Evolutionary conservation across 2,797 vertebrate genomes (phyloP), one percentile per base, ranked within the genome.

Genomic region (Remorina albescens): DNA sequence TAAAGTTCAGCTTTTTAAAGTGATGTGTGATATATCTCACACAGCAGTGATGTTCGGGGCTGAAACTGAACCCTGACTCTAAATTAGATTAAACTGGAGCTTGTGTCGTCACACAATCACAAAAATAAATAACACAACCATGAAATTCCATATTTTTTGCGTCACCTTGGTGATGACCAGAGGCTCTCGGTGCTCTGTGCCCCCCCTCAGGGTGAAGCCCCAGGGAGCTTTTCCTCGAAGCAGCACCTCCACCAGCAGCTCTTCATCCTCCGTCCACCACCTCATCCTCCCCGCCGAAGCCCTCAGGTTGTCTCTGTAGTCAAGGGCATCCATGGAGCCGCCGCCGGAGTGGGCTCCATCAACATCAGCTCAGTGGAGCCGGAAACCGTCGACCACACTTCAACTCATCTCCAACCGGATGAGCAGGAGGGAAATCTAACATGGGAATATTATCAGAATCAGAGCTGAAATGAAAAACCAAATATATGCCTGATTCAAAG

Each of bases 131-230:
- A n/a, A n/a, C n/a, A n/a, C n/a, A n/a, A n/a, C n/a, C n/a, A n/a
- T n/a, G n/a, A n/a, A n/a, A n/a, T n/a, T n/a, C n/a, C n/a, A n/a
- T n/a, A n/a, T n/a, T n/a, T n/a, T n/a, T 6, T 55, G 68, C 41
- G 16, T 42, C 41, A 97, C 96, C 96, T 96, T 97, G 12, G 96
- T 96, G 90, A 97, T 94, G 81, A 96, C 85, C 82, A 98, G 96
- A 36, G 95, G 95, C 86, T 97, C 96, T 18, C 95, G 86, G 79
- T 96, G 95, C 90, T 97, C 96, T 18, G 92, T 93, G 73, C 96
- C 97, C 21, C 97, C 97, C 84, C 95, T 95, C 65, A 98, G 88
- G 49, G 96, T 96, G 91, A 98, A 98, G 71, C 96, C 97, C 97
- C 96, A 97, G 6, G 97, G 97, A 10, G 96, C 95, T 46, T 93